phyloP scores from a whole-genome alignment of 2,888 invertebrate genomes.

The Boloria selene region DNA sequence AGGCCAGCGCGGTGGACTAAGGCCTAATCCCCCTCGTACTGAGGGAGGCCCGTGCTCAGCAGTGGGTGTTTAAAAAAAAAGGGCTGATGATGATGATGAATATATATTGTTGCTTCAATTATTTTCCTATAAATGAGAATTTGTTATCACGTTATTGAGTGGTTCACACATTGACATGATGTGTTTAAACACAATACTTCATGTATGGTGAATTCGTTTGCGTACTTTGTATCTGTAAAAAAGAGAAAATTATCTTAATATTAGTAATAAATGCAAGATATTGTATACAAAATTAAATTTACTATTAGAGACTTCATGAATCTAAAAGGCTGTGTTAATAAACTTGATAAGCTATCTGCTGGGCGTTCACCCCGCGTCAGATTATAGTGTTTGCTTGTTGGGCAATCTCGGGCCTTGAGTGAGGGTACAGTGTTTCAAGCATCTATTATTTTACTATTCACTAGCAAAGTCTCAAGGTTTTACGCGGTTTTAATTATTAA shows the following conservation, averaged over 20 bases:
- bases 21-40: too few relatives aligned
- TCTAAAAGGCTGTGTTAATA: constrained; percentile 54
- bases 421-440: constrained; percentile 16
- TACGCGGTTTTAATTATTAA: too few relatives aligned
- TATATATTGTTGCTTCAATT: too few relatives aligned
- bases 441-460: neutral
- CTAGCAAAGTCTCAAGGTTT: neutral
- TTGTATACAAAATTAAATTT: neutral
- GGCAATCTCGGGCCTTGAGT: constrained; percentile 54
- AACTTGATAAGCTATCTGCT: constrained; percentile 65
- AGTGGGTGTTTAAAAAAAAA: too few relatives aligned
- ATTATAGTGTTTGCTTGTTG: constrained; percentile 56
- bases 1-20: too few relatives aligned
- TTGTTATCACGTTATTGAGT: too few relatives aligned
- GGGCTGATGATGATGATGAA: too few relatives aligned
- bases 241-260: too few relatives aligned
- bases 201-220: neutral
- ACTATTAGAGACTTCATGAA: constrained; percentile 14
- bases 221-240: neutral
- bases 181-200: too few relatives aligned
- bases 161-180: too few relatives aligned
- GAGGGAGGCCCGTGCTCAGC: too few relatives aligned
- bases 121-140: too few relatives aligned
- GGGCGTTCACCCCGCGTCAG: constrained; percentile 57
- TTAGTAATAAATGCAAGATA: neutral